Base-by-base conservation (phyloP, 2,113 vertebrate species). In the Pedionomus torquatus region DNA sequence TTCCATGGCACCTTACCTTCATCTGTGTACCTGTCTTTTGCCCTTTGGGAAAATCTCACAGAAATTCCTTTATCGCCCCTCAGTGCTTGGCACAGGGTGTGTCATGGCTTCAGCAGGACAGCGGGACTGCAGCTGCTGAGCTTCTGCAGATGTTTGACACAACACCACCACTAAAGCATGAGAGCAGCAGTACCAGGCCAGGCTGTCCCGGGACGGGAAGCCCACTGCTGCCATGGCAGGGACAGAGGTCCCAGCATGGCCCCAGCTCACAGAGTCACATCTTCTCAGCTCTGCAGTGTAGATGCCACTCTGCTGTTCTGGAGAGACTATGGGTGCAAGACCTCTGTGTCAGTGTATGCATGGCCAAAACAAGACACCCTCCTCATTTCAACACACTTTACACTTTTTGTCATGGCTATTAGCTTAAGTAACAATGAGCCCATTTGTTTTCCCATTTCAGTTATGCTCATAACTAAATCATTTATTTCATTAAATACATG, bases 71-170 rank as follows among this genome's bases (percentile, higher is more conserved):
- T 0, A 0, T 8, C 0, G 0, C 14, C 18, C 17, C n/a, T 64
- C 43, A 55, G 44, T 3, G 4, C 24, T 60, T 21, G 33, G 21
- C 21, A 58, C 0, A 1, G 37, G 37, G 41, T 0, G 5, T 9
- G 23, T 11, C 25, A 9, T 1, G 21, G 64, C 24, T 20, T 15
- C 33, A 21, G 49, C 12, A 30, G 1, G 3, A 13, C 6, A 68
- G 31, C 0, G 1, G 25, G 41, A 7, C 26, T 2, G 1, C 5
- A 52, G 2, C 21, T 31, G 30, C 39, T 1, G 0, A 31, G 20
- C 52, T 61, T 14, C 68, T 23, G n/a, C 2, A 0, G 26, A 2
- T 28, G n/a, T 55, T 41, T 66, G 39, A 13, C 33, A 17, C 24
- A 4, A 13, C 3, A 7, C 11, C 49, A 39, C 25, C 21, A 3